Evolutionary conservation across 2,797 vertebrate species (phyloP).

Genomic region (Crocodylus rhombifer): DNA sequence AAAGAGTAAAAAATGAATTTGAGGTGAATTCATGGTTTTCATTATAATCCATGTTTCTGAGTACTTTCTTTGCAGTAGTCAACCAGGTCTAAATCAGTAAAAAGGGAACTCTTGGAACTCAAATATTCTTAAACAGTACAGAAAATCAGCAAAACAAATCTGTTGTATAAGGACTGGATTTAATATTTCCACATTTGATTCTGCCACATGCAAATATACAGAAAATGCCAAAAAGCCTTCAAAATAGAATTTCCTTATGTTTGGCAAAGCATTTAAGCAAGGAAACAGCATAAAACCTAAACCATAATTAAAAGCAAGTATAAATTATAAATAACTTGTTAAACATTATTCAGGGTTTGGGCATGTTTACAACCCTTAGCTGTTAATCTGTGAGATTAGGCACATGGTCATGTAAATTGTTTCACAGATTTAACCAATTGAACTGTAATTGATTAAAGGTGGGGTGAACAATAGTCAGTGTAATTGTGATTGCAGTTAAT

Average conservation of each 20-base stretch:
- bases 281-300: conserved; percentile 55
- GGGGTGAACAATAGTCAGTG: neutral
- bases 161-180: neutral
- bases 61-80: conserved; percentile 44
- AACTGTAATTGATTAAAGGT: neutral
- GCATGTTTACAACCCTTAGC: conserved; percentile 49
- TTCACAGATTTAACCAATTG: neutral
- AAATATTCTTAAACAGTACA: conserved; percentile 45
- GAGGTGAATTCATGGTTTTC: conserved; percentile 68
- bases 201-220: conserved; percentile 26
- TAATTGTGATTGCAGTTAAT: neutral
- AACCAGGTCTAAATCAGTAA: conserved; percentile 64
- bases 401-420: conserved; percentile 12
- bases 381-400: conserved; percentile 47
- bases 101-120: conserved; percentile 59
- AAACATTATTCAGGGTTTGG: conserved; percentile 56
- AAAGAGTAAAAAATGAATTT: conserved; percentile 70
- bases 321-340: conserved; percentile 27
- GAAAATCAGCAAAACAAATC: conserved; percentile 11
- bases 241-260: conserved; percentile 25
- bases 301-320: conserved; percentile 30
- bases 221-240: neutral
- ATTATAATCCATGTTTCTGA: conserved; percentile 53
- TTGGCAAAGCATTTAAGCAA: conserved; percentile 51
- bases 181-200: conserved; percentile 28